Base-by-base conservation (phyloP, 2,888 invertebrate species). In the Melinaea marsaeus region DNA sequence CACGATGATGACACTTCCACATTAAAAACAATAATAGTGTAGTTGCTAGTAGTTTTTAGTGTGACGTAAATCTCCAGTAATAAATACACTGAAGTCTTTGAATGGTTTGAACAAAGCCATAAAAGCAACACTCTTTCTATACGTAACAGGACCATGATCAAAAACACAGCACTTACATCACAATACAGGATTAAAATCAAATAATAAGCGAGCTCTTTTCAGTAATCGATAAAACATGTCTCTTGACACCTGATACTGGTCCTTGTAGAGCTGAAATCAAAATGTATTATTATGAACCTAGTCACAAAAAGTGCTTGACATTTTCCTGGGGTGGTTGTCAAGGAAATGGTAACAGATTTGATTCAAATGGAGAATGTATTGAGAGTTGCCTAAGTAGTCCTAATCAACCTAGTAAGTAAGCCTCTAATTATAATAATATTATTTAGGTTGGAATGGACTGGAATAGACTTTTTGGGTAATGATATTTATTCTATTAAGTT, bases 241-340 rank as follows among this genome's bases (percentile, higher is more conserved):
- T 79, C 0, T 72, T 90, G 0, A 76, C 68, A 45, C 88, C 88
- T 2, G 77, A 86, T 2, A 2, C 6, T 2, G 90, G 90, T 0
- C 90, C 90, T 0, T 90, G 90, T 63, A 78, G 90, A 0, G 79
- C 74, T 0, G 77, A 77, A 3, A 76, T 89, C 0, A 0, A 35
- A 0, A 88, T 88, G 89, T 88, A 74, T 65, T 81, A 78, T 69
- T 90, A 71, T 57, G 56, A 79, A 2, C 79, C 84, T 0, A 2
- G 7, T 0, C 6, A 0, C 0, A 55, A 54, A 22, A 72, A 72
- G 11, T 90, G 90, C 58, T 37, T 58, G 0, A 61, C 1, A 1
- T 90, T 90, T 62, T 0, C 7, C 0, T 90, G 90, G 90, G 90
- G 90, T 0, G 90, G 90, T 2, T 90, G 89, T 61, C 87, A 87